Percentiles rank a stretch among this genome's conserved stretches.
Conservation (phyloP, 2,888 invertebrate genomes). For the Zaprionus bogoriensis region DNA sequence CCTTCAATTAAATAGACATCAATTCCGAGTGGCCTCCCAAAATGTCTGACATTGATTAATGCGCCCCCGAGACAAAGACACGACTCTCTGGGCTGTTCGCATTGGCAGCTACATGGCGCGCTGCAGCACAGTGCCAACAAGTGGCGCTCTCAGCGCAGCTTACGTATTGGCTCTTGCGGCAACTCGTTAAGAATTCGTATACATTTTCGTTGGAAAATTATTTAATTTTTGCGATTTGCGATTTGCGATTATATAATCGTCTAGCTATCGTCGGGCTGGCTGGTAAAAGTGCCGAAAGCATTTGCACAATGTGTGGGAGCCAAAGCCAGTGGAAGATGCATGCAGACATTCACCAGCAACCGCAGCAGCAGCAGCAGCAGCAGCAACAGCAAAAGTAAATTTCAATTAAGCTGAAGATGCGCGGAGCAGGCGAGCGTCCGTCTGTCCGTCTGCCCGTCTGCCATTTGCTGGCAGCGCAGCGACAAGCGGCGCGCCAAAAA, state of each 20-base stretch:
- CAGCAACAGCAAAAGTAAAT: conserved; percentile 56
- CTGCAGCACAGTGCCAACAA: not conserved
- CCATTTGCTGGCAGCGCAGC: conserved; percentile 52
- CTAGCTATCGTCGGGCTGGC: conserved; percentile 12
- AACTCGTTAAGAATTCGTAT: conserved; percentile 55
- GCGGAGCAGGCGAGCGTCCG: conserved; percentile 46
- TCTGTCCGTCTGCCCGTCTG: conserved; percentile 24
- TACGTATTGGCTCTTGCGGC: not conserved
- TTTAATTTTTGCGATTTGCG: conserved; percentile 67
- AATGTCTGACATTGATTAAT: conserved; percentile 73
- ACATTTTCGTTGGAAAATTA: conserved; percentile 54
- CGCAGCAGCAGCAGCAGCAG: conserved; percentile 25
- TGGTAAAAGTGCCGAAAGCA: conserved; percentile 74
- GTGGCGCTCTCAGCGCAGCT: not conserved
- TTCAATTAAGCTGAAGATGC: conserved; percentile 78
- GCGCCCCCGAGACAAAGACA: conserved; percentile 55
- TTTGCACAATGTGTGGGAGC: conserved; percentile 79
- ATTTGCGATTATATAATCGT: conserved; percentile 62
- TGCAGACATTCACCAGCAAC: conserved; percentile 65
- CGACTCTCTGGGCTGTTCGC: conserved; percentile 60
- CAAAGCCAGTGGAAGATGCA: conserved; percentile 70
- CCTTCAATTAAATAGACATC: conserved; percentile 74
- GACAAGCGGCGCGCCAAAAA: conserved; percentile 49
- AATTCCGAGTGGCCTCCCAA: conserved; percentile 57
- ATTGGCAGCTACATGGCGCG: conserved; percentile 39